Base-by-base conservation (phyloP, 1,140 invertebrate genomes). In the Drosophila simulans region DNA sequence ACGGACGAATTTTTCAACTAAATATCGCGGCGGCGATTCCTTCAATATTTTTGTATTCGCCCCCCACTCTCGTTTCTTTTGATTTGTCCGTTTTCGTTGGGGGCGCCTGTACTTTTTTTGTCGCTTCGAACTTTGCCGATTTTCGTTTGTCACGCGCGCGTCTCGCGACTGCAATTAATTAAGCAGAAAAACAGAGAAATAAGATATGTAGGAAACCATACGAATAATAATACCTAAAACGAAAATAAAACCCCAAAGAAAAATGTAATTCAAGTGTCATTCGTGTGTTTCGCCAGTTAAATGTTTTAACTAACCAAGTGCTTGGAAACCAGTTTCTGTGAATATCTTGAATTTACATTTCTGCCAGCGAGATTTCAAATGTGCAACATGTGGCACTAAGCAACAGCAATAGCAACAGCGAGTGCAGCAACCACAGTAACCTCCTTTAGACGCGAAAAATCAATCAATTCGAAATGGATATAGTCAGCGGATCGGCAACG, bases 51-150 rank as follows among this genome's bases (percentile, higher is more conserved):
- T 62, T 42, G 60, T 55, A 20, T n/a, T 40, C n/a, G 58, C 51
- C 31, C 37, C 68, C 52, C 31, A 10, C 68, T 51, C n/a, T 42
- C 62, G 48, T 49, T 62, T 80, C 77, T 72, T 80, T 48, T 27
- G 45, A 48, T 48, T 27, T 54, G 48, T 49, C 42, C 65, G 68
- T 82, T 69, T 77, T 77, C 55, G 60, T 80, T 74, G 46, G 62
- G 66, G 76, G 68, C 69, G 80, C 72, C 84, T 88, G 84, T 88
- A 89, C 84, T 88, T 88, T 88, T 88, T 86, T 60, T 39, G 37
- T 39, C 35, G 48, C 11, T n/a, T 10, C 43, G 54, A 77, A 68
- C 74, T 82, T 63, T 49, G 20, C 48, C 49, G 58, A 59, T 70
- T 56, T 66, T 63, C 43, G 80, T 64, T 74, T 79, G 80, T 82